Base-by-base conservation (phyloP, 2,797 vertebrate species). In the Sebastes nivosus region DNA sequence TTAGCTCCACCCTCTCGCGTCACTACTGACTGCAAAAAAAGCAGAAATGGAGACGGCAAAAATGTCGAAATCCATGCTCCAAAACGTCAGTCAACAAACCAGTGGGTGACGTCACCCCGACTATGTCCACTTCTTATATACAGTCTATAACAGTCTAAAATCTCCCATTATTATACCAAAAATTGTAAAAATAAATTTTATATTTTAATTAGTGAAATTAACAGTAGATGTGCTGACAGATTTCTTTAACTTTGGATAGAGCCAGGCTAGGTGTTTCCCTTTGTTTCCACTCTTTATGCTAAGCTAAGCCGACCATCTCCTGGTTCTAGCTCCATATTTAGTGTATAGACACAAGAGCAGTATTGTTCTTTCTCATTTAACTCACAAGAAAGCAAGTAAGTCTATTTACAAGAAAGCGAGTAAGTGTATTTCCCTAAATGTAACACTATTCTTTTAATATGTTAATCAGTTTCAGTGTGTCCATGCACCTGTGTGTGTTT, bases 21-120 rank as follows among this genome's bases (percentile, higher is more conserved):
- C 46, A 50, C 46, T 50, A 20, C 46, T 20, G 46, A 4, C 8
- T 50, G 8, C 46, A 50, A 50, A 18, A 50, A 50, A 42, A 16
- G 14, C 3, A 18, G 7, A 50, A 50, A 50, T 50, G 46, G 16
- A 18, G 46, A 50, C 18, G 46, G 46, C 18, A 18, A 20, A 50
- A 50, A 50, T 20, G 3, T 4, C 18, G 8, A 50, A 50, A 18
- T 50, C 46, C 3, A 50, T 0, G 46, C 18, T 50, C 18, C 46
- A 50, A 50, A 50, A 50, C 46, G 6, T 7, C 18, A 20, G 18
- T 20, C 46, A 50, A 20, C 46, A 50, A 50, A 50, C 3, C 18
- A 20, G 16, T 46, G 16, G 42, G 16, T 46, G 7, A 18, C 42
- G 16, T 46, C 16, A 46, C 16, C 0, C 0, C 0, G 42, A 46